Percentiles rank a stretch among this genome's conserved stretches.
Evolutionary conservation across 1,140 invertebrate genomes (phyloP).

Genomic region (Ridgeia piscesae): DNA sequence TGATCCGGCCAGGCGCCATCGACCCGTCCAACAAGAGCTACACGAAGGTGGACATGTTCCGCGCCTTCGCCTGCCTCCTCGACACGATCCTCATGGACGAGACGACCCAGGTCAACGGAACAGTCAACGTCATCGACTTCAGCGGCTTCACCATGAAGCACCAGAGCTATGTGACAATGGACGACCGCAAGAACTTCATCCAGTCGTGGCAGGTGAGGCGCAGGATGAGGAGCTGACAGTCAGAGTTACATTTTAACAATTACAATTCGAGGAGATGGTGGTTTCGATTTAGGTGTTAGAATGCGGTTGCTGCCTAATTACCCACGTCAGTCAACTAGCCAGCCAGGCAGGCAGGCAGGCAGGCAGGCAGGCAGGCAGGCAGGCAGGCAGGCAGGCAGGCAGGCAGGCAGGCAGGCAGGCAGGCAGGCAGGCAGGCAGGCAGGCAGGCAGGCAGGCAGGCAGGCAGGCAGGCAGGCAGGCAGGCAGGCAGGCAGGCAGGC

Average conservation of each 20-base stretch:
- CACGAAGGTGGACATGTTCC: constrained; percentile 19
- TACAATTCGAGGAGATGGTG: no score
- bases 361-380: neutral
- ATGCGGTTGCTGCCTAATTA: no score
- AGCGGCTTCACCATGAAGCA: constrained; percentile 25
- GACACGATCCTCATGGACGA: constrained; percentile 23
- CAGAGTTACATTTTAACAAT: no score
- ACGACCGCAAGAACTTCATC: constrained; percentile 21
- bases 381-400: neutral
- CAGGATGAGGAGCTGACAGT: no score
- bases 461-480: no score
- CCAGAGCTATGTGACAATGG: constrained; percentile 16
- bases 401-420: no score
- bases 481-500: no score
- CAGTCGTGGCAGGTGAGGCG: constrained; percentile 26
- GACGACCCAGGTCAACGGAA: constrained; percentile 22
- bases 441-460: no score
- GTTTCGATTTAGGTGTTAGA: no score
- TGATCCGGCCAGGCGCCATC: neutral
- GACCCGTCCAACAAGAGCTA: constrained; percentile 16
- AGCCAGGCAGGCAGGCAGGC: neutral
- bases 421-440: no score
- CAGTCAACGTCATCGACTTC: constrained; percentile 25
- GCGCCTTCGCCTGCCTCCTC: constrained; percentile 17
- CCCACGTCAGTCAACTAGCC: no score